phyloP scores from a whole-genome alignment of 2,113 vertebrate species.

The Sialia sialis region DNA sequence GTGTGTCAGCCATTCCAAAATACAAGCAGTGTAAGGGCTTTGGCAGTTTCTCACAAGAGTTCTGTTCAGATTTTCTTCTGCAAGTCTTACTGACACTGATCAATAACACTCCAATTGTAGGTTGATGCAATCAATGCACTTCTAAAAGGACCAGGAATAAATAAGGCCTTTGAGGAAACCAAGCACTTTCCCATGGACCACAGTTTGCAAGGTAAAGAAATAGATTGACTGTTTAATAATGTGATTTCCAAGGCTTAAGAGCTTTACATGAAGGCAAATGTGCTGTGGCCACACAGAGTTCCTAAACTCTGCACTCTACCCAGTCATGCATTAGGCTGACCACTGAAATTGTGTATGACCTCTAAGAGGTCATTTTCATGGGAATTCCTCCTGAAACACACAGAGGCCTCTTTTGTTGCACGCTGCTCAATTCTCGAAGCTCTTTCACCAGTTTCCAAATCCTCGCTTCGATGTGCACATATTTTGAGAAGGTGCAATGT shows the following conservation, averaged over 20 bases:
- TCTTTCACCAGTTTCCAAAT: background rate
- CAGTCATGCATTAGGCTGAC: background rate
- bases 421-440: background rate
- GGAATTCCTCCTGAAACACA: background rate
- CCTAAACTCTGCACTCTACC: background rate
- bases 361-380: background rate
- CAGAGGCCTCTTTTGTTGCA: background rate
- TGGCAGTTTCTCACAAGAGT: background rate
- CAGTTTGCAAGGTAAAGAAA: constrained; percentile 86
- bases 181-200: constrained; percentile 94
- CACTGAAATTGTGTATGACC: background rate
- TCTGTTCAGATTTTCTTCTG: background rate
- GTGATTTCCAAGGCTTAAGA: background rate
- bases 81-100: background rate
- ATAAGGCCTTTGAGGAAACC: constrained; percentile 93
- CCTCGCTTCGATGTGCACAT: background rate
- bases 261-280: background rate
- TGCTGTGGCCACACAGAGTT: background rate
- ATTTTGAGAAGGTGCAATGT: background rate
- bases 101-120: constrained; percentile 55
- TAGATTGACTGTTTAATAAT: background rate
- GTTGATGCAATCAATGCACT: constrained; percentile 92
- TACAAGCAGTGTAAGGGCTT: background rate
- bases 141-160: constrained; percentile 90
- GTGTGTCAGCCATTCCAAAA: background rate